Base-by-base conservation (phyloP, 1,140 invertebrate genomes). In the Aphidius ervi region DNA sequence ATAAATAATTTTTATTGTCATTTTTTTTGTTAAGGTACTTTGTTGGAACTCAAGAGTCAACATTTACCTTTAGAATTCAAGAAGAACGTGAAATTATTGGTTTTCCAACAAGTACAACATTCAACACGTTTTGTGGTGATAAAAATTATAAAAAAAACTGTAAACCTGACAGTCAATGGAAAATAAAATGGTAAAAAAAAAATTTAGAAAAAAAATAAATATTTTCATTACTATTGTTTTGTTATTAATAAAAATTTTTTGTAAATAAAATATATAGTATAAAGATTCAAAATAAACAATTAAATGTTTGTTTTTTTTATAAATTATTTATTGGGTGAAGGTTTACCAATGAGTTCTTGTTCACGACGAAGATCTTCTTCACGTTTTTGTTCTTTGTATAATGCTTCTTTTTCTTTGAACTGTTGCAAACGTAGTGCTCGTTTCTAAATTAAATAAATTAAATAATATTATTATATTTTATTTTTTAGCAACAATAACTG, bases 11-110 rank as follows among this genome's bases (percentile, higher is more conserved):
- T 50, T 6, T 6, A 43, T 56, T 52, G 48, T 61, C 16, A 56
- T 61, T 42, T 16, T 16, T 63, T 55, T 63, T 66, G 68, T 63
- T 63, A 64, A 85, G 87, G 71, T 87, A 88, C 82, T 96, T 97
- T 74, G 87, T 97, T 64, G 96, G 97, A 40, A 95, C 93, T 1
- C 84, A 90, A 72, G 92, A 94, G 72, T 98, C 96, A 63, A 99
- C 97, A 37, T 99, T 97, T 79, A 91, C 95, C 9, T 97, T 92
- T 74, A 83, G 96, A 56, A 98, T 98, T 64, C 94, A 97, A 82
- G 97, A 99, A 76, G 96, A 98, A 74, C 83, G 97, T 49, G 95
- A 98, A 81, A 96, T 98, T 63, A 73, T 98, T 20, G 93, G 94
- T 6, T 95, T 96, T 77, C 79, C 84, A 43, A 80, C 84, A 61